phyloP scores from a whole-genome alignment of 2,797 vertebrate genomes.

The Rachycentron canadum region DNA sequence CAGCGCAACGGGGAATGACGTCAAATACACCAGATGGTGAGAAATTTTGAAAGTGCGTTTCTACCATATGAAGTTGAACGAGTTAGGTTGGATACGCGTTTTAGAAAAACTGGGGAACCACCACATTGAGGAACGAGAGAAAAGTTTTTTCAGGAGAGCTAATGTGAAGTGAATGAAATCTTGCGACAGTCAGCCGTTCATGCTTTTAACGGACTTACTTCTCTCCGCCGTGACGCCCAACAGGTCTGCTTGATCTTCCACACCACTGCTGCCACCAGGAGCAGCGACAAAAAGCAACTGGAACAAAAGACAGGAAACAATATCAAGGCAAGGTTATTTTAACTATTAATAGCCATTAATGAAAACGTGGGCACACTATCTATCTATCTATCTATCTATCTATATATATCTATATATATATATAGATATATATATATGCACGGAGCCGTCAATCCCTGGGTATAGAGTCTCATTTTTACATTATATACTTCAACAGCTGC shows the following conservation, averaged over 20 bases:
- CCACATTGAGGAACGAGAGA: neutral
- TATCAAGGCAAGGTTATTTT: constrained; percentile 7
- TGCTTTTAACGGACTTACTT: constrained; percentile 85
- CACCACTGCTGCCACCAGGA: constrained; percentile 97
- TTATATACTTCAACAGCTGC: no score
- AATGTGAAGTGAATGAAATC: neutral
- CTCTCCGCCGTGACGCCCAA: constrained; percentile 97
- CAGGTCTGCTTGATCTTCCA: constrained; percentile 99
- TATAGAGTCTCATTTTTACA: neutral
- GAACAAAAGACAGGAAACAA: constrained; percentile 34
- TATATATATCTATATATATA: no score
- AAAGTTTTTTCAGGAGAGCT: neutral
- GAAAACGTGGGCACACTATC: no score
- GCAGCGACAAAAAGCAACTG: constrained; percentile 97
- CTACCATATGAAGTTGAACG: no score
- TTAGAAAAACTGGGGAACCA: neutral
- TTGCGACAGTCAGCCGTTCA: neutral
- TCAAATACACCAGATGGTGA: neutral
- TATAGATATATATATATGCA: no score
- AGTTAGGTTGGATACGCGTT: neutral
- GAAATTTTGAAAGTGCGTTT: neutral
- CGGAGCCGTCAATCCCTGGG: no score
- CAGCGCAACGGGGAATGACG: neutral
- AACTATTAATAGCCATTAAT: neutral
- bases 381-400: no score